Evolutionary conservation across 2,797 vertebrate species (phyloP).

Genomic region (Gallinago nigripennis): DNA sequence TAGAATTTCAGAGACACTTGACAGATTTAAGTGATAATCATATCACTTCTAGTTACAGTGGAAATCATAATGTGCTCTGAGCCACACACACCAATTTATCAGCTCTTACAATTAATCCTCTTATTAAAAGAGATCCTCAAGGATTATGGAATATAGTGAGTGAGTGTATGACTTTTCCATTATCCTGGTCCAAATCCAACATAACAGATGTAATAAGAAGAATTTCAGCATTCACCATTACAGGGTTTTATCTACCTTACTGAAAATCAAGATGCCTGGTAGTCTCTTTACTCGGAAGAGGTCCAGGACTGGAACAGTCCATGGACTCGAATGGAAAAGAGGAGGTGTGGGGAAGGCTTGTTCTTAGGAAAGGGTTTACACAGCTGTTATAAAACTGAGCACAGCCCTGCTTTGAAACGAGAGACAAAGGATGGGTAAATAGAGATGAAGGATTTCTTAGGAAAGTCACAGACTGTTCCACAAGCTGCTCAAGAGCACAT

Average conservation of each 20-base stretch:
- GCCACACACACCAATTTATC: neutral
- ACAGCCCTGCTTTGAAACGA: neutral
- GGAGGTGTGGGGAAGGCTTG: neutral
- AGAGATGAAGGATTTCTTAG: neutral
- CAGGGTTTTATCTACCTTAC: neutral
- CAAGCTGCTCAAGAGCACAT: neutral
- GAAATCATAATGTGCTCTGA: neutral
- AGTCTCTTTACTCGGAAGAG: neutral
- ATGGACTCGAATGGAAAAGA: neutral
- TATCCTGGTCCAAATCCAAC: neutral
- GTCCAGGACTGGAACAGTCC: neutral
- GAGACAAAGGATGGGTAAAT: neutral
- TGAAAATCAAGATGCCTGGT: neutral
- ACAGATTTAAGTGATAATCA: neutral
- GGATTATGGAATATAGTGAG: neutral
- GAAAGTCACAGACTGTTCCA: neutral
- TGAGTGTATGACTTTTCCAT: neutral
- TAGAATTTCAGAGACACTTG: neutral
- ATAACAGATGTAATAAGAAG: neutral
- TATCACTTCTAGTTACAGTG: neutral
- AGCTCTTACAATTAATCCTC: constrained; percentile 37
- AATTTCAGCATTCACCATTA: neutral
- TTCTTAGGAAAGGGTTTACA: neutral
- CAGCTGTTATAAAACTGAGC: neutral
- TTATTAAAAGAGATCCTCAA: constrained; percentile 16